These are phyloP conservation scores for Polia nebulosa DNA, from an alignment of 2,888 invertebrate species.

Conservation along the genomic window DNA sequence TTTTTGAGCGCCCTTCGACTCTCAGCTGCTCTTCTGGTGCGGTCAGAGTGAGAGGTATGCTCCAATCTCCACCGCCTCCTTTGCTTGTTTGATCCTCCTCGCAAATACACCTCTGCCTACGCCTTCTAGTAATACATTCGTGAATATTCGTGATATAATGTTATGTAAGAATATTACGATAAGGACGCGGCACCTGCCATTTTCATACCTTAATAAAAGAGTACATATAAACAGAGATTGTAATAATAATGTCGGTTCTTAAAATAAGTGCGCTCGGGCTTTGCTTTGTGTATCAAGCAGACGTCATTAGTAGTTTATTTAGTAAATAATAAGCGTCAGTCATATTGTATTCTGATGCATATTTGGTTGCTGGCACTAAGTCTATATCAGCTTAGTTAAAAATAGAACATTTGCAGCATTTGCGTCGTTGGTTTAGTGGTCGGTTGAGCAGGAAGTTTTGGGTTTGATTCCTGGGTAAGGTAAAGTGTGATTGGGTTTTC, in stretches of 20 bases:
- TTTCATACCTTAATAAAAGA: background rate
- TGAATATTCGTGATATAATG: background rate
- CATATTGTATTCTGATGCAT: background rate
- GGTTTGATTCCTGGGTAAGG: too few species aligned
- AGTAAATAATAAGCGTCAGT: conserved; percentile 4
- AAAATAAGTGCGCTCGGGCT: conserved; percentile 5
- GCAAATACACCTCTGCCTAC: too few species aligned
- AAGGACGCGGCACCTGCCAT: background rate
- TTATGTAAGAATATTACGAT: background rate
- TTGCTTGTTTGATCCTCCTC: too few species aligned
- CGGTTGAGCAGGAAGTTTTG: too few species aligned
- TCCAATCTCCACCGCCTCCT: too few species aligned
- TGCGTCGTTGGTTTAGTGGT: too few species aligned
- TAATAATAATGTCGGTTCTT: background rate
- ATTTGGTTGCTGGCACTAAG: background rate
- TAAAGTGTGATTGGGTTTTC: too few species aligned
- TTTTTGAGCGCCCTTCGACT: too few species aligned
- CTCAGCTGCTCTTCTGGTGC: too few species aligned
- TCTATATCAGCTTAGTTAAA: background rate
- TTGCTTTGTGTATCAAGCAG: background rate
- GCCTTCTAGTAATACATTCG: too few species aligned
- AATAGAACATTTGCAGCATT: too few species aligned
- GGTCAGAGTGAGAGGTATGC: too few species aligned
- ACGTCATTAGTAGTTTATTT: conserved; percentile 22
- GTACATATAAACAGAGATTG: background rate